Percentiles rank a stretch among this genome's conserved stretches.
Evolutionary conservation across 2,888 invertebrate species (phyloP).

Genomic region (Polymixis lichenea): DNA sequence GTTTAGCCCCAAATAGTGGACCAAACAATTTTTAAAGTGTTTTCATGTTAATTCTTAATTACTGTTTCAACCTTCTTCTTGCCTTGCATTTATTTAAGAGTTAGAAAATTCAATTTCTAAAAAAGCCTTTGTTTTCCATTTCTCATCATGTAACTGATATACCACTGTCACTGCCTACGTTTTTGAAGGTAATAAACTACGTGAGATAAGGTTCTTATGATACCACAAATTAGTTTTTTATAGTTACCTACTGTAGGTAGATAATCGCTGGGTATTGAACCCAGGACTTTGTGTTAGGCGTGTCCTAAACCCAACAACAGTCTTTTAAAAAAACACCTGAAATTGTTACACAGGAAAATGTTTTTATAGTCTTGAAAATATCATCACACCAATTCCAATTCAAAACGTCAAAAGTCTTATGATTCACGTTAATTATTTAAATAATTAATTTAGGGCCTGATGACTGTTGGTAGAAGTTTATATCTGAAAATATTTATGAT

Average conservation of each 20-base stretch:
- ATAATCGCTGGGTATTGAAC: neutral
- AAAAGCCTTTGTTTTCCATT: neutral
- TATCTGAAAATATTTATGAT: conserved; percentile 81
- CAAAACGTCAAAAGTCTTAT: neutral
- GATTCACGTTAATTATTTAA: conserved; percentile 57
- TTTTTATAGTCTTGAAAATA: neutral
- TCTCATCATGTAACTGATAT: neutral
- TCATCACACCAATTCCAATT: neutral
- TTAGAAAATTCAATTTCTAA: neutral
- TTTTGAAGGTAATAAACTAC: conserved; percentile 2
- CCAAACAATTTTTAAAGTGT: neutral
- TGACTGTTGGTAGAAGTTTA: conserved; percentile 58
- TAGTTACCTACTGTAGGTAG: neutral
- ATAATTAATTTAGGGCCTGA: conserved; percentile 60
- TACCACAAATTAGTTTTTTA: neutral
- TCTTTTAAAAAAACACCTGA: neutral
- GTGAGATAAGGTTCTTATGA: neutral
- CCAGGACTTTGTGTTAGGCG: neutral
- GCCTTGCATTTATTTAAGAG: neutral
- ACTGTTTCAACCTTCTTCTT: neutral
- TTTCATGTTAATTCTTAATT: neutral
- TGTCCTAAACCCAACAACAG: neutral
- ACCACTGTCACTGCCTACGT: neutral
- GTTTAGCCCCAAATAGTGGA: neutral
- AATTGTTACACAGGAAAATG: neutral